Evolutionary conservation across 2,113 vertebrate species (phyloP).

Genomic region (Oreochromis aureus): DNA sequence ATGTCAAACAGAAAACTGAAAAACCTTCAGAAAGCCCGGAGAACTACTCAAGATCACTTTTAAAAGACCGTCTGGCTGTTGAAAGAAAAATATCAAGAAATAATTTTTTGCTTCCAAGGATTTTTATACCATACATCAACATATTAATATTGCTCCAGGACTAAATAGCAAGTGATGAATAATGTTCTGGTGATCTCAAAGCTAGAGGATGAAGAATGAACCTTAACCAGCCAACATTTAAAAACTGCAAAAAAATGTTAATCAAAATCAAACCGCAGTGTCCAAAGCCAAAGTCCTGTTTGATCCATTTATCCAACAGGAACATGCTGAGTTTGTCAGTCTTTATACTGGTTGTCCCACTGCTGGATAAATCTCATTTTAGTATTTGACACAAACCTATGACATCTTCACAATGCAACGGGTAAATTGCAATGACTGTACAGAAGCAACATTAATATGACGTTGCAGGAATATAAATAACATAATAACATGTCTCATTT

Average conservation of each 20-base stretch:
- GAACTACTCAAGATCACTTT: not conserved
- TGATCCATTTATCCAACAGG: not conserved
- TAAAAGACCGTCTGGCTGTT: no score
- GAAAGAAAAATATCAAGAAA: no score
- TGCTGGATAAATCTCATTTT: not conserved
- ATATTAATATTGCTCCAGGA: not conserved
- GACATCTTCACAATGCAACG: not conserved
- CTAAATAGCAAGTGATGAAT: not conserved
- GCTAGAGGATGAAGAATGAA: not conserved
- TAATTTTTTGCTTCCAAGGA: no score
- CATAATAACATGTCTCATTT: not conserved
- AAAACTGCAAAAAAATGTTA: not conserved
- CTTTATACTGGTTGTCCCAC: not conserved
- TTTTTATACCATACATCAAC: not conserved
- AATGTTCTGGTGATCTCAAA: not conserved
- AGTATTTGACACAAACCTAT: not conserved
- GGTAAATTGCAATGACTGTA: not conserved
- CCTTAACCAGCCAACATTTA: not conserved
- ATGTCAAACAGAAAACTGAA: no score
- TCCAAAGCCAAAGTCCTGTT: not conserved
- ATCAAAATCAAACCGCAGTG: not conserved
- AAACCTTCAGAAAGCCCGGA: not conserved
- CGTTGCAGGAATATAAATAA: not conserved
- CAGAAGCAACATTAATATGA: not conserved
- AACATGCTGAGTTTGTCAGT: not conserved